A percentile compares a stretch with the other conserved stretches of the same genome.
phyloP scores from a whole-genome alignment of 2,113 vertebrate genomes.

The Paradisaea rubra region DNA sequence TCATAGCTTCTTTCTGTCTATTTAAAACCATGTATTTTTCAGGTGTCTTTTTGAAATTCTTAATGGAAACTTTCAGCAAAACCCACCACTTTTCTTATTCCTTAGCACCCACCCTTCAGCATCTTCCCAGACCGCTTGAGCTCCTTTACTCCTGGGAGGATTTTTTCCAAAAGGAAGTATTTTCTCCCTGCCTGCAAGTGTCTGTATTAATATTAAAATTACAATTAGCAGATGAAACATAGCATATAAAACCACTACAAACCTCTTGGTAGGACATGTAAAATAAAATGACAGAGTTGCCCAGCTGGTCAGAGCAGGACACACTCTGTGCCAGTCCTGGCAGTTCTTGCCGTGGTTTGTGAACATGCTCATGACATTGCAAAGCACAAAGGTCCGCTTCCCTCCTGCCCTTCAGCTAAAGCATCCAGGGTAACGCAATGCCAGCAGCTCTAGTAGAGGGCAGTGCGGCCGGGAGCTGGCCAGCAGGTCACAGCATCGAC shows the following conservation, averaged over 20 bases:
- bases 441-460: not conserved
- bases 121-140: not conserved
- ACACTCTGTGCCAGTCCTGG: not conserved
- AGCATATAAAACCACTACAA: not conserved
- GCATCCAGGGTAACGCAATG: not conserved
- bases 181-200: not conserved
- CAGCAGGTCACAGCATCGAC: not conserved
- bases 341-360: not conserved
- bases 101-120: not conserved
- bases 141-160: not conserved
- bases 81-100: not conserved
- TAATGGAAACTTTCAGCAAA: not conserved
- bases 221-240: not conserved
- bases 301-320: not conserved
- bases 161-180: not conserved
- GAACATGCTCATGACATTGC: not conserved
- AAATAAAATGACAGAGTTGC: not conserved
- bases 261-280: not conserved
- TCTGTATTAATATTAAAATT: not conserved
- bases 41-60: not conserved
- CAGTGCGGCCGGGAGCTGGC: not conserved
- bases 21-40: not conserved
- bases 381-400: not conserved
- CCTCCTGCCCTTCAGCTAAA: not conserved
- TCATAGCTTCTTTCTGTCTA: fast-evolving